Percentiles rank a stretch among this genome's conserved stretches.
Conservation (phyloP, 2,113 vertebrate genomes). For the Sylvilagus bachmani region DNA sequence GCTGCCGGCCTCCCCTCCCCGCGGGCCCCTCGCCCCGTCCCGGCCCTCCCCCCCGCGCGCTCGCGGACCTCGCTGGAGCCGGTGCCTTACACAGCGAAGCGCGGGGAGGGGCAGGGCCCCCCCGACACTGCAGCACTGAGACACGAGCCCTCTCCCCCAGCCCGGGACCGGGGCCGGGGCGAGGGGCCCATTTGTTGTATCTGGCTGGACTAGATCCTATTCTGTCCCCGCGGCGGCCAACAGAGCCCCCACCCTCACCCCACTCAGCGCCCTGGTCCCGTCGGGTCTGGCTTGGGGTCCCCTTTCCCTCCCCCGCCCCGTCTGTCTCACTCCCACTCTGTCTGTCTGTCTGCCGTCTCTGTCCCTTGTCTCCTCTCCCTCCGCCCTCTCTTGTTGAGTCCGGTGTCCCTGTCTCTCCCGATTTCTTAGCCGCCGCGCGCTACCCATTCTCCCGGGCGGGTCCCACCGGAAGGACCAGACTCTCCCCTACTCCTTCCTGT, state of each 20-base stretch:
- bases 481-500: constrained; percentile 54
- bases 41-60: constrained; percentile 70
- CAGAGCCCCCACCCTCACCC: constrained; percentile 88
- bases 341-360: neutral
- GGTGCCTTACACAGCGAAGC: constrained; percentile 86
- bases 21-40: neutral
- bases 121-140: constrained; percentile 84
- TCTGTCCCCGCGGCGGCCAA: constrained; percentile 94
- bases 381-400: neutral
- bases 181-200: constrained; percentile 91
- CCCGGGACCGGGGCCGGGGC: constrained; percentile 81
- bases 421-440: constrained; percentile 19
- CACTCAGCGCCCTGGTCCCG: constrained; percentile 44
- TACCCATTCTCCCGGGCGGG: constrained; percentile 75
- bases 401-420: neutral
- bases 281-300: constrained; percentile 73
- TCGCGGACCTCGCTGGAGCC: constrained; percentile 80
- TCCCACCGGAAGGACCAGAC: constrained; percentile 83
- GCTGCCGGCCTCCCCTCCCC: neutral
- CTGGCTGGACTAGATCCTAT: constrained; percentile 97
- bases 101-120: constrained; percentile 75
- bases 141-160: constrained; percentile 79
- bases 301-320: constrained; percentile 16
- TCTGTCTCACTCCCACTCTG: neutral
- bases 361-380: neutral